phyloP scores from a whole-genome alignment of 2,797 vertebrate genomes.

The Cyclura pinguis region DNA sequence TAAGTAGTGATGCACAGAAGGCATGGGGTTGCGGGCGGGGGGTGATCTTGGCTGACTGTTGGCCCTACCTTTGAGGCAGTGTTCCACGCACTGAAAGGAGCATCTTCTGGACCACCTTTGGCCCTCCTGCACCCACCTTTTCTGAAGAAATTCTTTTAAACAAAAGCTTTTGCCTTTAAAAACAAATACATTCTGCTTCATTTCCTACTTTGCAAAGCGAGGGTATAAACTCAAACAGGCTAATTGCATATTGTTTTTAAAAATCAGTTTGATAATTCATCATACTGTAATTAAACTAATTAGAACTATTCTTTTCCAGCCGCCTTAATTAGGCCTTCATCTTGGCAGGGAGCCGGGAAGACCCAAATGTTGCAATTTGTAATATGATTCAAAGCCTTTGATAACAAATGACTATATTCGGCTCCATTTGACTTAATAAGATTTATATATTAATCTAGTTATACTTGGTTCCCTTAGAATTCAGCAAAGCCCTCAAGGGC shows the following conservation, averaged over 20 bases:
- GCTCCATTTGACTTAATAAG: conserved; percentile 79
- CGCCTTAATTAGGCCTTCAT: conserved; percentile 79
- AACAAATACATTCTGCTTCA: conserved; percentile 70
- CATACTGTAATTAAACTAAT: conserved; percentile 85
- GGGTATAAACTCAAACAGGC: conserved; percentile 71
- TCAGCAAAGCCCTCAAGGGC: conserved; percentile 63
- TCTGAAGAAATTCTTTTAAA: background rate
- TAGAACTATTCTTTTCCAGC: conserved; percentile 81
- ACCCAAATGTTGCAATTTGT: conserved; percentile 79
- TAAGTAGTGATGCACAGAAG: background rate
- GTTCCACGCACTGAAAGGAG: background rate
- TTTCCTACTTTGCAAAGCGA: conserved; percentile 76
- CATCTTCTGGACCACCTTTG: background rate
- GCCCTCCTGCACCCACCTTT: background rate
- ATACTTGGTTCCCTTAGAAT: conserved; percentile 74
- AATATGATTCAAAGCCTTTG: conserved; percentile 77
- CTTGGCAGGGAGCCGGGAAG: conserved; percentile 78
- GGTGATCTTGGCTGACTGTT: background rate
- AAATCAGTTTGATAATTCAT: conserved; percentile 82
- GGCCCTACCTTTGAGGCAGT: conserved; percentile 33
- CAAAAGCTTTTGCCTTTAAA: conserved; percentile 27
- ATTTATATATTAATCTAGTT: conserved; percentile 82
- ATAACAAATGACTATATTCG: conserved; percentile 81
- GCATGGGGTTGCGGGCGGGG: background rate
- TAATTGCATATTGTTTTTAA: conserved; percentile 81